Percentiles rank a stretch among this genome's conserved stretches.
Conservation (phyloP, 2,888 invertebrate genomes). For the Leptothorax acervorum region DNA sequence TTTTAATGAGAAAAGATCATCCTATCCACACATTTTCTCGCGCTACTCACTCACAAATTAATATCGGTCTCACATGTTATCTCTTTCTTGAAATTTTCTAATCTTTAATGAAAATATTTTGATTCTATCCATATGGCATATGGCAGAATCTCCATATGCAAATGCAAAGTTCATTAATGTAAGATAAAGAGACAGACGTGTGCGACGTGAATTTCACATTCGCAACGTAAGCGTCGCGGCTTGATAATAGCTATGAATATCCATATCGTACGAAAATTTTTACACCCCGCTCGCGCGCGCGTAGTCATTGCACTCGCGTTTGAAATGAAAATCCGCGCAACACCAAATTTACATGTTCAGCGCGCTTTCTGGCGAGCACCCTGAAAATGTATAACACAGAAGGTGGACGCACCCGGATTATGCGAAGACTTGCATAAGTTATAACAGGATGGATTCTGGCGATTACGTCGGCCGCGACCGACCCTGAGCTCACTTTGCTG, state of each 20-base stretch:
- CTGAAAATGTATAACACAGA: conserved; percentile 48
- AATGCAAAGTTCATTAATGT: conserved; percentile 9
- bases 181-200: conserved; percentile 1
- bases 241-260: conserved; percentile 44
- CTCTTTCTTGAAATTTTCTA: neutral
- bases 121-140: neutral
- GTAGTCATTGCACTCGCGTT: conserved; percentile 27
- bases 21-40: neutral
- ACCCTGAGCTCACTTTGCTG: conserved; percentile 46
- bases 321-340: conserved; percentile 51
- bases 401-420: conserved; percentile 54
- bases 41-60: neutral
- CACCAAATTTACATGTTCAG: conserved; percentile 52
- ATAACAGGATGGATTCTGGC: conserved; percentile 55
- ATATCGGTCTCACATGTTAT: neutral
- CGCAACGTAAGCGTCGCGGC: neutral
- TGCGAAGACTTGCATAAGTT: conserved; percentile 47
- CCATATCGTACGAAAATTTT: conserved; percentile 32
- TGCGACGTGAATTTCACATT: conserved; percentile 17
- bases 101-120: conserved; percentile 20
- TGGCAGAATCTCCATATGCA: neutral
- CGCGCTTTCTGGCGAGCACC: conserved; percentile 27
- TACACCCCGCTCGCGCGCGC: neutral
- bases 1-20: conserved; percentile 21
- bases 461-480: conserved; percentile 58